Conservation (phyloP, 2,113 vertebrate genomes). For the Cyanoderma ruficeps region DNA sequence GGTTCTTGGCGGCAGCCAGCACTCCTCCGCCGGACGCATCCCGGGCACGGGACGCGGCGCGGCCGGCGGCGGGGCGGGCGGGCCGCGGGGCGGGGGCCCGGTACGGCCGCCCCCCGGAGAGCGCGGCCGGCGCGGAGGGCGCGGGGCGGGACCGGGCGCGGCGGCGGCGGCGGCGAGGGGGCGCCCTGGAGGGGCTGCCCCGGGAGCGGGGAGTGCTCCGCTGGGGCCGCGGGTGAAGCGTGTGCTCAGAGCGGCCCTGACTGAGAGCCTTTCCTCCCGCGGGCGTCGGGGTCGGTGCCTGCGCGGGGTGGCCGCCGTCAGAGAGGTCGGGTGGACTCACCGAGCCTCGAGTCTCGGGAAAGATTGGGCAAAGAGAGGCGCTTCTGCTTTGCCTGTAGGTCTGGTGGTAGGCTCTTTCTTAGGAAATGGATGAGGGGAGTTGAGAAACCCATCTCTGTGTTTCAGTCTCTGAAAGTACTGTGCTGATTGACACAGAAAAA, state of each 20-base stretch:
- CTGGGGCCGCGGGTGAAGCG: background rate
- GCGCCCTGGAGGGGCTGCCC: background rate
- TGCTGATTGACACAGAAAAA: background rate
- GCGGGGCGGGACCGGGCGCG: no score
- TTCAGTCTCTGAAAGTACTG: background rate
- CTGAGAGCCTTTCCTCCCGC: fast-evolving
- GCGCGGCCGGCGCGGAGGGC: no score
- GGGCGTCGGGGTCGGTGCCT: fast-evolving
- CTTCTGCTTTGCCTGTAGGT: background rate
- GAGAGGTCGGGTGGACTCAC: background rate
- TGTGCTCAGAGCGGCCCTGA: background rate
- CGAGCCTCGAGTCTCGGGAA: no score
- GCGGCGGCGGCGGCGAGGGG: background rate
- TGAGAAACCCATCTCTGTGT: background rate
- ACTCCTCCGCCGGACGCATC: no score
- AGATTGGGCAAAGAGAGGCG: fast-evolving
- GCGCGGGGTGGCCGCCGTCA: fast-evolving
- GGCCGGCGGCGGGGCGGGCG: no score
- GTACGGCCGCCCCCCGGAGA: no score
- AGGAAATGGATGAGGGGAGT: fast-evolving
- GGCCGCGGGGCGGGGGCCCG: no score
- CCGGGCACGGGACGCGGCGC: no score
- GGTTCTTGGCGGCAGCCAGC: no score
- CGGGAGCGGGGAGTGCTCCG: fast-evolving
- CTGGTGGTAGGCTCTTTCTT: background rate